Conservation (phyloP, 2,797 vertebrate genomes). For the Fistularia tabacaria region DNA sequence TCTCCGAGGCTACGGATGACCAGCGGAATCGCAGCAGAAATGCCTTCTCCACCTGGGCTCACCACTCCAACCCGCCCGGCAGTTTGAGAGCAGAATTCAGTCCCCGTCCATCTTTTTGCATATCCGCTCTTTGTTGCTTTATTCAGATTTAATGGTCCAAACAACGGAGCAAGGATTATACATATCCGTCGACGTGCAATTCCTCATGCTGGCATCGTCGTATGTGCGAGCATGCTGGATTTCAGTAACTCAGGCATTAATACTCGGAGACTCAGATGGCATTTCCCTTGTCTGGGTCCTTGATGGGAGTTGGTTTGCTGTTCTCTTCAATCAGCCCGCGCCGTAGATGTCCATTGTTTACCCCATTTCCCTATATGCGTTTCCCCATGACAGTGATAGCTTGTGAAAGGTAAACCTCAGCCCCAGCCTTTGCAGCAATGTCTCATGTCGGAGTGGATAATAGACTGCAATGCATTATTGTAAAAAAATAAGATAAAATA, state of each 20-base stretch:
- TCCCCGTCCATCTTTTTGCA: constrained; percentile 18
- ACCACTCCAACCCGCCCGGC: constrained; percentile 3
- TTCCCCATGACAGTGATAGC: constrained; percentile 47
- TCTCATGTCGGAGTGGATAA: constrained; percentile 60
- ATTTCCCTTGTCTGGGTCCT: constrained; percentile 17
- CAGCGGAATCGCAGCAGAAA: constrained; percentile 23
- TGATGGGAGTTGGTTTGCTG: constrained; percentile 34
- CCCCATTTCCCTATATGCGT: constrained; percentile 24
- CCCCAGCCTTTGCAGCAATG: constrained; percentile 38
- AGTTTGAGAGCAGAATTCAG: constrained; percentile 29
- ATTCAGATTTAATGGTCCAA: constrained; percentile 27
- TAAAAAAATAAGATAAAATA: constrained; percentile 39
- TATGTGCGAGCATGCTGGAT: constrained; percentile 24
- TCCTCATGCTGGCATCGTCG: constrained; percentile 22
- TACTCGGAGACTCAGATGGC: constrained; percentile 23
- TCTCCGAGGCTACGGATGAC: constrained; percentile 10
- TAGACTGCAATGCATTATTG: constrained; percentile 59
- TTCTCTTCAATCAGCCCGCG: constrained; percentile 29
- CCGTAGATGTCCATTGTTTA: constrained; percentile 36
- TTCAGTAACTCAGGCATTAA: constrained; percentile 20
- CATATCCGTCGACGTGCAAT: constrained; percentile 36
- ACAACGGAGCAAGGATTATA: constrained; percentile 36
- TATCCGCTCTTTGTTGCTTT: constrained; percentile 22
- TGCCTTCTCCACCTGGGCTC: constrained; percentile 26
- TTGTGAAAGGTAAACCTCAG: constrained; percentile 58